Conservation (phyloP, 2,113 vertebrate species). For the Lamprotornis superbus region DNA sequence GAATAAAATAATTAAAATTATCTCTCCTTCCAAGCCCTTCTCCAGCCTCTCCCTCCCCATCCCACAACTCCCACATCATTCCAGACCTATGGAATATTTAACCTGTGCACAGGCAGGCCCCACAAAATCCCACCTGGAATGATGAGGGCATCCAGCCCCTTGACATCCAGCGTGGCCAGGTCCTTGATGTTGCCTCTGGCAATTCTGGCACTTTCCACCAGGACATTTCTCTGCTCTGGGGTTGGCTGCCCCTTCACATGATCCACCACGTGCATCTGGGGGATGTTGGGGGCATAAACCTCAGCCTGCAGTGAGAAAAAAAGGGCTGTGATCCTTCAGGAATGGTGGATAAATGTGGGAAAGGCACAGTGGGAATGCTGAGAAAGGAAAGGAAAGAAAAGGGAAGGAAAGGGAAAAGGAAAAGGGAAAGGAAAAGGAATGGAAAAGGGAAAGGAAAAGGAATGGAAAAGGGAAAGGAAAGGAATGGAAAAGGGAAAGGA, state of each 20-base stretch:
- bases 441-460: no score
- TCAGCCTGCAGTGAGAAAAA: slow-evolving; percentile 68
- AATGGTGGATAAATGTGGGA: rapidly evolving
- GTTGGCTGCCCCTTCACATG: slow-evolving; percentile 79
- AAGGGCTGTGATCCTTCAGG: background rate
- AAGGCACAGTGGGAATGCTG: background rate
- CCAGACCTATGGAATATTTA: background rate
- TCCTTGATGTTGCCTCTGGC: slow-evolving; percentile 85
- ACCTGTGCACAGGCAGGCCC: background rate
- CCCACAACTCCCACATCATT: background rate
- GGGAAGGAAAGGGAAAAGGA: no score
- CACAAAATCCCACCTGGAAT: slow-evolving; percentile 76
- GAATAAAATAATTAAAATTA: background rate
- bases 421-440: no score
- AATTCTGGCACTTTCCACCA: slow-evolving; percentile 85
- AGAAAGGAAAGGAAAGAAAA: no score
- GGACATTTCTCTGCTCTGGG: slow-evolving; percentile 81
- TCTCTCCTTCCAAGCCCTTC: background rate
- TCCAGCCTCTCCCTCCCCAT: background rate
- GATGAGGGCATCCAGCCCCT: slow-evolving; percentile 81
- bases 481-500: no score
- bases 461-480: no score
- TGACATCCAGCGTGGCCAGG: slow-evolving; percentile 74
- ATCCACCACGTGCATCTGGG: slow-evolving; percentile 89
- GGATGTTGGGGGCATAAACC: slow-evolving; percentile 81